Evolutionary conservation across 2,797 vertebrate genomes (phyloP).

Genomic region (Peromyscus aztecus): DNA sequence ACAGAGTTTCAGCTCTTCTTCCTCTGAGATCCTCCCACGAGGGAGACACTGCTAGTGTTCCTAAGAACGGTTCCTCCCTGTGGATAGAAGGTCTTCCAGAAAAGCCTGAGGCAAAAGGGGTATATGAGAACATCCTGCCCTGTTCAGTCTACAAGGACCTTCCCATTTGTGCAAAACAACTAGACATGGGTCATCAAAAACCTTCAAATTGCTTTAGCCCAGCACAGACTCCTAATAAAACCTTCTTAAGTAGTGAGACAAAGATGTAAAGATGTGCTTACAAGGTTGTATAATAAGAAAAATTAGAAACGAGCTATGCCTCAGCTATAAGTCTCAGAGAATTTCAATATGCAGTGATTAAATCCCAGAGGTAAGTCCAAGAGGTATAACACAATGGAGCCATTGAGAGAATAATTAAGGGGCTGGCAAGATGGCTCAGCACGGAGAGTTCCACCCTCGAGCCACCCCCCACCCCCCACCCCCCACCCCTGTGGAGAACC

Average conservation of each 20-base stretch:
- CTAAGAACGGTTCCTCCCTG: neutral
- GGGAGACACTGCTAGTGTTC: rapidly evolving
- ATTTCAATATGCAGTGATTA: neutral
- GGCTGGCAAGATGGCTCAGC: neutral
- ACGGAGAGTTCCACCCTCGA: neutral
- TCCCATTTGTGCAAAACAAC: neutral
- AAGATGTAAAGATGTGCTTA: neutral
- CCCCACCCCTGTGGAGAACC: too few relatives aligned
- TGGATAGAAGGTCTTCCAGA: neutral
- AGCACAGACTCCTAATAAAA: slow-evolving; percentile 15
- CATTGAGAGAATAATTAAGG: neutral
- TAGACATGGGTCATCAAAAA: neutral
- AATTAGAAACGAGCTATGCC: neutral
- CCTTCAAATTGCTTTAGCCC: neutral
- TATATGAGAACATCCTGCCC: neutral
- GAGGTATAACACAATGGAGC: too few relatives aligned
- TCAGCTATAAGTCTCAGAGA: neutral
- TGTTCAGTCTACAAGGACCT: neutral
- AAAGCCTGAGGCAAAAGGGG: neutral
- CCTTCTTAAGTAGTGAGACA: neutral
- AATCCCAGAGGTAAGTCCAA: neutral
- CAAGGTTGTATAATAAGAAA: neutral
- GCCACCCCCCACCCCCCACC: too few relatives aligned
- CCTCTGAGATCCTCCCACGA: neutral
- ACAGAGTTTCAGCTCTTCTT: neutral